Percentiles rank a stretch among this genome's conserved stretches.
phyloP scores from a whole-genome alignment of 1,140 invertebrate genomes.

The Hesperophylax magnus region DNA sequence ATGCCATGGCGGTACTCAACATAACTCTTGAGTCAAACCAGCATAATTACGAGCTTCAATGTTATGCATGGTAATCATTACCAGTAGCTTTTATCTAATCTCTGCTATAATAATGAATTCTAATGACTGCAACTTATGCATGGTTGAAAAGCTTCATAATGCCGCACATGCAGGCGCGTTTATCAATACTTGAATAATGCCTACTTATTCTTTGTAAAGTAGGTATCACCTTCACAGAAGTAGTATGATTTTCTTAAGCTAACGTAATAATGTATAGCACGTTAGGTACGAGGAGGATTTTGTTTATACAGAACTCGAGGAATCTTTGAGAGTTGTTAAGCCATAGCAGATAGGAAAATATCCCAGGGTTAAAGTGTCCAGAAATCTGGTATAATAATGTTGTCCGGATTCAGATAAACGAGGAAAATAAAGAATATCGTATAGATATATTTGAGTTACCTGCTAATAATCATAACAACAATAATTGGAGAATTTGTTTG shows the following conservation, averaged over 20 bases:
- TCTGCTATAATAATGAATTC: constrained; percentile 11
- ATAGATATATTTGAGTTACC: no score
- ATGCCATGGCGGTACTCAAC: not conserved
- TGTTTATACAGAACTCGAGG: no score
- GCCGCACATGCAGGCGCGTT: not conserved
- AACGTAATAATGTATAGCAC: not conserved
- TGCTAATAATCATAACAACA: no score
- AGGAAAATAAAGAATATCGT: no score
- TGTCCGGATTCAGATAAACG: no score
- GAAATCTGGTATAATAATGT: no score
- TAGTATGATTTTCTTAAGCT: not conserved
- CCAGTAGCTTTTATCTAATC: constrained; percentile 39
- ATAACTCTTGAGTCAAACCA: not conserved
- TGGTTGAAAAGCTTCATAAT: not conserved
- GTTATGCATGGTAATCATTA: constrained; percentile 17
- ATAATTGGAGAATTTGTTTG: no score
- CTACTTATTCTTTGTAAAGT: not conserved
- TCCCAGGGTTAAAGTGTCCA: no score
- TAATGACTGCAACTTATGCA: constrained; percentile 21
- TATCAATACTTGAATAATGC: not conserved
- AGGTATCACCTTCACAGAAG: not conserved
- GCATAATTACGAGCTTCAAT: not conserved
- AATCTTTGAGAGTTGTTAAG: no score
- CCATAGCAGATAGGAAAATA: no score
- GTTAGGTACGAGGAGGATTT: no score